A percentile compares a stretch with the other conserved stretches of the same genome.
Evolutionary conservation across 2,888 invertebrate genomes (phyloP).

Genomic region (Limnephilus marmoratus): DNA sequence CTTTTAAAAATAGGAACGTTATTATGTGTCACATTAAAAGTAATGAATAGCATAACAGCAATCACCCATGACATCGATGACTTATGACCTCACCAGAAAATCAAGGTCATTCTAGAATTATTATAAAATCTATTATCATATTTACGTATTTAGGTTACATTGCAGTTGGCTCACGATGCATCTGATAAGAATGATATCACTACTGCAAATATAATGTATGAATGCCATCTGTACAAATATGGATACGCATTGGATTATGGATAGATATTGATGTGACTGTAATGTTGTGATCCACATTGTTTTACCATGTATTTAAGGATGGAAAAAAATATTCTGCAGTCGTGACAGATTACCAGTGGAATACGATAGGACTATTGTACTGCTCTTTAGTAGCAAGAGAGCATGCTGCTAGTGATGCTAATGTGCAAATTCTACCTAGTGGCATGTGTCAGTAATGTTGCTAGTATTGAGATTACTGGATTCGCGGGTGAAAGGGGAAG

Average conservation of each 20-base stretch:
- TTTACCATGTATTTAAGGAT: background rate
- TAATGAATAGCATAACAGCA: background rate
- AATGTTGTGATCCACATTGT: background rate
- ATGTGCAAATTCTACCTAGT: too few species aligned
- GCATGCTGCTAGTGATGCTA: too few species aligned
- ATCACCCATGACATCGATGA: background rate
- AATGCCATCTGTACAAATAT: conserved; percentile 22
- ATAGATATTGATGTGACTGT: background rate
- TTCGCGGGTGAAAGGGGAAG: too few species aligned
- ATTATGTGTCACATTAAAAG: background rate
- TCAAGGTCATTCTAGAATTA: background rate
- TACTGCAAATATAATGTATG: background rate
- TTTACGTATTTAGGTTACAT: background rate
- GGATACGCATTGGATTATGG: background rate
- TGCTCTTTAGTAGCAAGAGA: too few species aligned
- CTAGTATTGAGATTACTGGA: too few species aligned
- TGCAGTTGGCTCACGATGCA: background rate
- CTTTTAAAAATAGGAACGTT: background rate
- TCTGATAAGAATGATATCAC: background rate
- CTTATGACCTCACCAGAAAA: background rate
- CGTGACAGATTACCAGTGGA: background rate
- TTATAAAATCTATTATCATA: too few species aligned
- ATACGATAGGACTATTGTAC: background rate
- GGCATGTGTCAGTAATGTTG: too few species aligned
- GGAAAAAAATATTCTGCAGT: background rate